Conservation (phyloP, 2,888 invertebrate species). For the Synergus itoensis region DNA sequence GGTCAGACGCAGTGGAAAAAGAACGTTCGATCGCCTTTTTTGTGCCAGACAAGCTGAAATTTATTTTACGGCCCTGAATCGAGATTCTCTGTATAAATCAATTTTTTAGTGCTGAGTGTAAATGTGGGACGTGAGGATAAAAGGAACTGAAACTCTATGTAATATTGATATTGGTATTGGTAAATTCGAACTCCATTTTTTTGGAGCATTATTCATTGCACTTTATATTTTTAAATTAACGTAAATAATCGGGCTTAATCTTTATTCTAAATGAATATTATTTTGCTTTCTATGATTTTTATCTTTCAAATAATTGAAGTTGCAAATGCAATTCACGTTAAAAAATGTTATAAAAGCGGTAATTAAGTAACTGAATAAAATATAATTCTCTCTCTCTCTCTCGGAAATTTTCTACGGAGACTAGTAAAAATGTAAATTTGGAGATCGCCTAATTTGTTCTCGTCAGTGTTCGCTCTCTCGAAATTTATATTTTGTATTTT, state of each 20-base stretch:
- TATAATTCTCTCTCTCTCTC: not conserved
- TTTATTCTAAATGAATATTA: not conserved
- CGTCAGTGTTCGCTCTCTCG: not conserved
- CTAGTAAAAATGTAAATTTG: conserved; percentile 28
- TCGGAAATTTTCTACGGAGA: not conserved
- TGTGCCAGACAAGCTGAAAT: conserved; percentile 2
- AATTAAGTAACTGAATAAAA: not conserved
- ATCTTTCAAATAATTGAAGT: not conserved
- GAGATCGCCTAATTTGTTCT: not conserved
- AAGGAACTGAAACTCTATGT: not conserved
- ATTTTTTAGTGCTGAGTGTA: conserved; percentile 12
- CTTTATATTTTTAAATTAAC: not conserved
- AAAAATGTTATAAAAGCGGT: not conserved
- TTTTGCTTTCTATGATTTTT: not conserved
- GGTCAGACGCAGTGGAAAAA: conserved; percentile 29
- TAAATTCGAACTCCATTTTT: not conserved
- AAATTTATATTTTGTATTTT: conserved; percentile 10
- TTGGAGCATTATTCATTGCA: not conserved
- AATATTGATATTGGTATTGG: not conserved
- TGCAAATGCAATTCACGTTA: not conserved
- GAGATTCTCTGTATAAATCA: not conserved
- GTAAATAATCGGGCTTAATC: not conserved
- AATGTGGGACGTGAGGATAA: not conserved
- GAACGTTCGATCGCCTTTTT: conserved; percentile 21
- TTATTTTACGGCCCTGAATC: conserved; percentile 25